Evolutionary conservation across 2,797 vertebrate species (phyloP).

Genomic region (Ataeniobius toweri): DNA sequence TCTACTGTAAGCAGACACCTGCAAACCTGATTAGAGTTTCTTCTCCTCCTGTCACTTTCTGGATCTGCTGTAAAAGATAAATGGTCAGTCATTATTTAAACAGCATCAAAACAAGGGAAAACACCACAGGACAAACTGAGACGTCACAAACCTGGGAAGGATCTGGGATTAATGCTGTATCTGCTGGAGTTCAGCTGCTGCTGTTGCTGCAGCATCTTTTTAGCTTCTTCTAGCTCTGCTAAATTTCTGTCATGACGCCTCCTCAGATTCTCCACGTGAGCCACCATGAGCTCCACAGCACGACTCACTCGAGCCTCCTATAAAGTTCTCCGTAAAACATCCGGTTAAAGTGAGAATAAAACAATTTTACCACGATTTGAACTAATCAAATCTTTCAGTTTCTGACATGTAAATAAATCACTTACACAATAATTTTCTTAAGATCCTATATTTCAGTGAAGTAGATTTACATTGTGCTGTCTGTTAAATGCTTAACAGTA

Average conservation of each 20-base stretch:
- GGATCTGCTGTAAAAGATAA: conserved; percentile 68
- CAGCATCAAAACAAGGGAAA: not conserved
- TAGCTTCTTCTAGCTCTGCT: conserved; percentile 84
- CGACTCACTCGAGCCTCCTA: conserved; percentile 87
- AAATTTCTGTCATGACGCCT: conserved; percentile 72
- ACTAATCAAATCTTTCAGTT: not conserved
- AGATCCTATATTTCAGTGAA: not conserved
- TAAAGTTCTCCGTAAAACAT: not conserved
- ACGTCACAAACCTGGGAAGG: conserved; percentile 56
- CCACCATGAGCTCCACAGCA: conserved; percentile 86
- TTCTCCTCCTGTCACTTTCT: conserved; percentile 73
- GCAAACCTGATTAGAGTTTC: conserved; percentile 76
- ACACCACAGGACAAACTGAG: not conserved
- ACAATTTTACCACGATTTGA: not conserved
- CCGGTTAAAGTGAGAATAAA: not conserved
- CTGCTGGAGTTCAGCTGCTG: conserved; percentile 76
- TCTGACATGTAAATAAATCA: not conserved
- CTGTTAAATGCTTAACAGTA: not conserved
- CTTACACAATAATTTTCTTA: not conserved
- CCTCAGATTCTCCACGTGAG: conserved; percentile 87
- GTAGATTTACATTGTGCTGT: not conserved
- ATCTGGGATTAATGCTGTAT: conserved; percentile 63
- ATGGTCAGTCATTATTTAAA: conserved; percentile 12
- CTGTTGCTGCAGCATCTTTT: conserved; percentile 75
- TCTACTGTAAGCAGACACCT: too few species aligned